These are phyloP conservation scores for Salmo trutta DNA, from an alignment of 2,797 vertebrate species.

Conservation along the genomic window DNA sequence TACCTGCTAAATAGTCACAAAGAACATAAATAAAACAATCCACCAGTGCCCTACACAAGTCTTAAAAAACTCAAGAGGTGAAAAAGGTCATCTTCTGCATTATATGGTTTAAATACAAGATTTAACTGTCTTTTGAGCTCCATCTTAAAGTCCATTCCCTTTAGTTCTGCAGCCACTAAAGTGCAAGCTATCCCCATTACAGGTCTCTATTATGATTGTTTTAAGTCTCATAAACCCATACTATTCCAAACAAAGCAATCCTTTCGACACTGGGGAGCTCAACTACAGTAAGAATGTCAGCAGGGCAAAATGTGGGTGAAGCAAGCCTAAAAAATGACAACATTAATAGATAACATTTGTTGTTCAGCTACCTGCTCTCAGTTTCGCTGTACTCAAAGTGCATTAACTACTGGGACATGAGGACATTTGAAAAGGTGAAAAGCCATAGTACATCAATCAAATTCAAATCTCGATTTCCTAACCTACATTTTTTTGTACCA, in stretches of 20 bases:
- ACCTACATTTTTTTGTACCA: not conserved
- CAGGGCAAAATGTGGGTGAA: not conserved
- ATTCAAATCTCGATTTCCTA: not conserved
- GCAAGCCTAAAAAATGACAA: not conserved
- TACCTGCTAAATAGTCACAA: not conserved
- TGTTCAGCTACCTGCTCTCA: conserved; percentile 1
- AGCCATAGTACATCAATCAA: not conserved
- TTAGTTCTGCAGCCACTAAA: not conserved
- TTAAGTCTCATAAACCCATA: conserved; percentile 2
- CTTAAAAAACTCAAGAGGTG: not conserved
- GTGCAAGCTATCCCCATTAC: not conserved
- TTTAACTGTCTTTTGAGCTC: not conserved
- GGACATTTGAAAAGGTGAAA: not conserved
- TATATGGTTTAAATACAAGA: not conserved
- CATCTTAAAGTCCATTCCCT: not conserved
- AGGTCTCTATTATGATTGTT: conserved; percentile 16
- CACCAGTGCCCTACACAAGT: not conserved
- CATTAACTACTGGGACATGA: conserved; percentile 1
- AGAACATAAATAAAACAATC: not conserved
- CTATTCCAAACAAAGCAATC: conserved; percentile 8
- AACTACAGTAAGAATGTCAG: conserved; percentile 30
- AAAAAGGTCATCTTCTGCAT: not conserved
- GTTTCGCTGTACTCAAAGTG: conserved; percentile 8
- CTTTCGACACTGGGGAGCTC: conserved; percentile 17
- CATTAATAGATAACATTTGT: not conserved